Percentiles rank a stretch among this genome's conserved stretches.
Evolutionary conservation across 92 coral and sea anemone species (phyloP).

Genomic region (Epizoanthus fatuus): DNA sequence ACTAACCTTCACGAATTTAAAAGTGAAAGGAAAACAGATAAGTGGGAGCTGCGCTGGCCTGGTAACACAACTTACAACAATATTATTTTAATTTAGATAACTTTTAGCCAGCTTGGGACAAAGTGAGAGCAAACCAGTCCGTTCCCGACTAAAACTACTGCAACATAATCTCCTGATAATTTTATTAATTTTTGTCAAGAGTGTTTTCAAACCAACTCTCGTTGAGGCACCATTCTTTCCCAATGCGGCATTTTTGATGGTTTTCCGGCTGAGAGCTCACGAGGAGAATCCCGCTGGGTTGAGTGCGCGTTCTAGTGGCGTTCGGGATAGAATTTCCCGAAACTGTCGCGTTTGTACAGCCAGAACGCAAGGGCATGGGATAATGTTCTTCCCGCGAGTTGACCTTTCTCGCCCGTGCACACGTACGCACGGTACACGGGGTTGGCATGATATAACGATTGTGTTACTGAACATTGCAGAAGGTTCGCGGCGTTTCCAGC

Average conservation of each 20-base stretch:
- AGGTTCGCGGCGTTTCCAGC: not conserved
- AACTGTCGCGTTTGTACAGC: not conserved
- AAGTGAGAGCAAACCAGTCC: not conserved
- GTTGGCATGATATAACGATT: not conserved
- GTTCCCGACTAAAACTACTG: conserved; percentile 30
- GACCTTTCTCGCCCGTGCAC: conserved; percentile 5
- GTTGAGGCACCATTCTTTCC: conserved; percentile 16
- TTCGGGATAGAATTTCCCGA: conserved; percentile 11
- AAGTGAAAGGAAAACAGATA: conserved; percentile 52
- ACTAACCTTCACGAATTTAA: conserved; percentile 85
- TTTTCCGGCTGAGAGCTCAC: conserved; percentile 27
- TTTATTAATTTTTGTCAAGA: conserved; percentile 74
- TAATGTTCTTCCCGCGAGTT: conserved; percentile 10
- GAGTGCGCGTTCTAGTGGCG: not conserved
- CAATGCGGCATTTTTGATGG: conserved; percentile 38
- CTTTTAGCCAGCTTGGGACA: not conserved
- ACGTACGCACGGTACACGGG: conserved; percentile 9
- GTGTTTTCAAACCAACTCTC: conserved; percentile 55
- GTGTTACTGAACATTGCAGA: conserved; percentile 12
- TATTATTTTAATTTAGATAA: not conserved
- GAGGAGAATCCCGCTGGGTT: conserved; percentile 32
- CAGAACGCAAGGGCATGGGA: not conserved
- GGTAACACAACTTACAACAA: conserved; percentile 3
- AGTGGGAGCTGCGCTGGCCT: conserved; percentile 8
- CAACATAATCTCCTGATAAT: conserved; percentile 86